Base-by-base conservation (phyloP, 2,888 invertebrate species). In the Agrochola circellaris region DNA sequence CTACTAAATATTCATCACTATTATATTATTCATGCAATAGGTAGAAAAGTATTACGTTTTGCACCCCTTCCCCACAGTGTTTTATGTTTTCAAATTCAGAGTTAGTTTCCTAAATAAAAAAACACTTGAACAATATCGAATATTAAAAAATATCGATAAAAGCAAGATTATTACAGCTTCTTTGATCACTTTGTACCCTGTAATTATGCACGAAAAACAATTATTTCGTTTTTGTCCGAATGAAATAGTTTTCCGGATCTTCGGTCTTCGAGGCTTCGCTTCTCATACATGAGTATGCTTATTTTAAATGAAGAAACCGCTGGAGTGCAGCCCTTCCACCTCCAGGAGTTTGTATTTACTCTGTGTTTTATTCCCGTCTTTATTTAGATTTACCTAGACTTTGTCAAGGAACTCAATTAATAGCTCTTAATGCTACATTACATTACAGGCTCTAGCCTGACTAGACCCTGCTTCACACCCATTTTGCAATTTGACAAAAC, bases 1-100 rank as follows among this genome's bases (percentile, higher is more conserved):
- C 17, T 51, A 58, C 60, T 73, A 56, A 54, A 73, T 72, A 73
- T 56, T 73, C 17, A 56, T 42, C 5, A 56, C 13, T 17, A 54
- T 23, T n/a, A 30, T 30, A 1, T 38, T 72, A 30, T 30, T 45
- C 42, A 73, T 73, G 54, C 7, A 72, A n/a, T 30, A 73, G n/a
- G 15, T 5, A 58, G 20, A 17, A n/a, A n/a, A 42, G 30, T 23
- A 23, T n/a, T 42, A 26, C 23, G n/a, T 73, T n/a, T 56, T 56
- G 5, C 30, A 56, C 11, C 30, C 30, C 30, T 54, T 38, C 17
- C 7, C 3, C 4, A 26, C 1, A 38, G 64, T 11, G 3, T 68
- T n/a, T 65, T 15, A 48, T 13, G 8, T 20, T 30, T 23, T 23
- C 3, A n/a, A 34, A 54, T 30, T 67, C 0, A 6, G n/a, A 11